Base-by-base conservation (phyloP, 2,113 vertebrate genomes). In the Eubucco bourcierii region DNA sequence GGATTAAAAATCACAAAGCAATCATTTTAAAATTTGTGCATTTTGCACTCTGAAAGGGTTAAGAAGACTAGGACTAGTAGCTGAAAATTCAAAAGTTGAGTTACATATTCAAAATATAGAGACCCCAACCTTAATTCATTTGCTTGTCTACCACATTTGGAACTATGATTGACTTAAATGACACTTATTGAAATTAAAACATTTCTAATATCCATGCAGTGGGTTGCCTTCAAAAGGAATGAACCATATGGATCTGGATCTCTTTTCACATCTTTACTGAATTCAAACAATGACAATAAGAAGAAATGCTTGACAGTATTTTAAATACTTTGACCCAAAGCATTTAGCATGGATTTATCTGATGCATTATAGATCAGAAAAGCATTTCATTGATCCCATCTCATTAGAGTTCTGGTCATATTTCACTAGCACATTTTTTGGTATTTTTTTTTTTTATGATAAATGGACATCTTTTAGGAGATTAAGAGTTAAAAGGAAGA, bases 101-200 rank as follows among this genome's bases (percentile, higher is more conserved):
- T 4, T 44, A 74, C 74, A 74, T 46, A 41, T 14, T 65, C 4
- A 61, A 85, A 83, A 84, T 77, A 84, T 41, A 15, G 7, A 84
- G 20, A 33, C 88, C 27, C 31, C 95, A 90, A 86, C 27, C 52
- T 94, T 92, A 66, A 46, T 53, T 93, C 73, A 67, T 90, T 80
- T 60, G 6, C 67, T 88, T 94, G 84, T 68, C 10, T 65, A 24
- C 39, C 28, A 68, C 24, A 34, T 79, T 93, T 88, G 66, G 23
- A 94, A 77, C 66, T 93, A 87, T 65, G n/a, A 9, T 31, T 88
- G 11, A 27, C 66, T 91, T 93, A 89, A 58, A 73, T 60, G 94
- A 68, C 9, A 61, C 85, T 87, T 84, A 56, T 82, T 76, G 61
- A 94, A 92, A 76, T 88, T 83, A 87, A 94, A 96, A 88, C 58